Evolutionary conservation across 2,797 vertebrate species (phyloP), one percentile per base, ranked within the genome.

Genomic region (Sebastes nivosus): DNA sequence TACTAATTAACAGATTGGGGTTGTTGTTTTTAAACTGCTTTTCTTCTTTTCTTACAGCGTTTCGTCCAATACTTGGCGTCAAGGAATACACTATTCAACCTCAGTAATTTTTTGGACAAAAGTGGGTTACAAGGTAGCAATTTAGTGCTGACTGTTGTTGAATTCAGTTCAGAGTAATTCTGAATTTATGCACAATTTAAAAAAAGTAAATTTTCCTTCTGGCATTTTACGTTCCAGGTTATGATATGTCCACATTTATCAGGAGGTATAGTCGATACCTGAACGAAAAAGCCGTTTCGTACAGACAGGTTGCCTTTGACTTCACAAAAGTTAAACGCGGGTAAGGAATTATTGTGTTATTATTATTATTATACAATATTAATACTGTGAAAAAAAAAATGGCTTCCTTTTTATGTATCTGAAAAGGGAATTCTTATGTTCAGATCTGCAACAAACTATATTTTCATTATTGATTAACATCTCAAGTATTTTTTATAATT

Each of bases 41-140:
- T 81, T 24, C 34, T 46, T 1, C 18, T 38, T 16, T 25, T 75
- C 38, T 9, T 91, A 1, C 88, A 99, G 99, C 97, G 99, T 82
- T 99, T 99, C 94, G 98, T 99, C 95, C 99, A 99, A 95, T 99
- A 99, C 95, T 93, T 99, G 96, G 99, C 99, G 91, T 99, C 99
- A 93, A 98, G 99, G 95, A 99, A 99, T 93, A 99, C 99, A 8
- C 95, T 99, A 95, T 99, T 99, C 96, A 99, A 99, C 95, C 96
- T 99, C 95, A 99, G 98, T 96, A 99, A 99, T 96, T 99, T 99
- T 96, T 95, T 99, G 97, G 99, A 99, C 94, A 99, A 99, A 97
- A 99, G 98, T 92, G 99, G 99, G 86, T 95, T 99, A 82, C 98
- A 99, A 98, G 98, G 98, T 99, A 96, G 96, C 1, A 20, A 25